Conservation (phyloP, 1,140 invertebrate species). For the Littorina saxatilis region DNA sequence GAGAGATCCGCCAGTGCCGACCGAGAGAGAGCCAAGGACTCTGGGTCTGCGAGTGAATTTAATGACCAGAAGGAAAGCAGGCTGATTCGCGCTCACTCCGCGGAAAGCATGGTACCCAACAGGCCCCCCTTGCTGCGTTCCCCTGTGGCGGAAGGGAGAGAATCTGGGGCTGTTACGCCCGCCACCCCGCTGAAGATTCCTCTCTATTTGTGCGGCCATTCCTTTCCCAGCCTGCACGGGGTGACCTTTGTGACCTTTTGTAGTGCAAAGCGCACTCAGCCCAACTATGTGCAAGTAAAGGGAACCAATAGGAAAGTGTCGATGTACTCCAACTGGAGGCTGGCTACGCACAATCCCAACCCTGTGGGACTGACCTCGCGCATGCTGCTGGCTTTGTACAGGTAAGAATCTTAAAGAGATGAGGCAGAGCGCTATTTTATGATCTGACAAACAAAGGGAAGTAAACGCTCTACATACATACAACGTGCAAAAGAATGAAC, state of each 20-base stretch:
- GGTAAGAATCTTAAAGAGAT: too few species aligned
- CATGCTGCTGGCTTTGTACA: conserved; percentile 80
- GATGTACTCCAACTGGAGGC: conserved; percentile 99
- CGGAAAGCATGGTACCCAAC: background rate
- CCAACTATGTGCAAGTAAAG: conserved; percentile 88
- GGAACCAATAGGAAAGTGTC: conserved; percentile 89
- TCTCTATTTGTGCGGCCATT: conserved; percentile 61
- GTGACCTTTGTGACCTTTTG: conserved; percentile 87
- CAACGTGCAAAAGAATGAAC: too few species aligned
- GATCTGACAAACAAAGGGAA: too few species aligned
- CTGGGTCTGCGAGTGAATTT: background rate
- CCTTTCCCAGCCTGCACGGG: conserved; percentile 64
- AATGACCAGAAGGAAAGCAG: background rate
- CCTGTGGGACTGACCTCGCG: conserved; percentile 83
- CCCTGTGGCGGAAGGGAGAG: background rate
- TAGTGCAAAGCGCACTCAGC: conserved; percentile 92
- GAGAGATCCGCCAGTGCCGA: background rate
- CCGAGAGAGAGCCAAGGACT: background rate
- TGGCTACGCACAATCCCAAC: conserved; percentile 79
- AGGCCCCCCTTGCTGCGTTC: background rate
- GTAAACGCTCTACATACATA: too few species aligned
- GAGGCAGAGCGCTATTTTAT: too few species aligned
- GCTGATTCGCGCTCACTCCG: background rate
- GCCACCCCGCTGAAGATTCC: conserved; percentile 34
- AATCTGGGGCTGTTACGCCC: conserved; percentile 25